Percentiles rank a stretch among this genome's conserved stretches.
These are phyloP conservation scores for Clavelina lepadiformis DNA, from an alignment of 23 tunicate species.

Conservation along the genomic window DNA sequence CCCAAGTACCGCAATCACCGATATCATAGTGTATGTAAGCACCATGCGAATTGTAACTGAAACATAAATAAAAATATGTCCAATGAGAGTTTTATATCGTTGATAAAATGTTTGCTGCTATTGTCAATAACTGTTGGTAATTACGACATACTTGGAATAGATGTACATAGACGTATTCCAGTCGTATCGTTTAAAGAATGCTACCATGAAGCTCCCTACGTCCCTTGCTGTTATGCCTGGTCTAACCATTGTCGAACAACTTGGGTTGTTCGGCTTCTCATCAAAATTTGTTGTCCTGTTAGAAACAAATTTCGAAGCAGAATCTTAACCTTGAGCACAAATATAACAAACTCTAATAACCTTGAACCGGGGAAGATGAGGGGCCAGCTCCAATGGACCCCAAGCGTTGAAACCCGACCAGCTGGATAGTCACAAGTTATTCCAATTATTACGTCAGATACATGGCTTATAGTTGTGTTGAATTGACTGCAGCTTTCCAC, in stretches of 20 bases:
- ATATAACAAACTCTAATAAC: conserved; percentile 11
- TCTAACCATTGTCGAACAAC: conserved; percentile 51
- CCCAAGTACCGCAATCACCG: conserved; percentile 39
- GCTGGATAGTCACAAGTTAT: conserved; percentile 52
- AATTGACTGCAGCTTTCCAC: conserved; percentile 8
- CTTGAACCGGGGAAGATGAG: conserved; percentile 49
- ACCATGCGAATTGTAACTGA: conserved; percentile 60
- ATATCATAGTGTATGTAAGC: conserved; percentile 39
- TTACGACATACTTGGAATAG: conserved; percentile 34
- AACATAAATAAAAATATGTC: neutral
- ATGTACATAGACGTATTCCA: conserved; percentile 61
- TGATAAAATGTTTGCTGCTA: neutral
- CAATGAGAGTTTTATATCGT: neutral
- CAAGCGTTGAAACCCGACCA: conserved; percentile 31
- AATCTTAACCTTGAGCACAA: neutral
- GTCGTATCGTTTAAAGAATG: conserved; percentile 28
- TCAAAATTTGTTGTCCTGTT: conserved; percentile 37
- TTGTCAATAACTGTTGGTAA: neutral
- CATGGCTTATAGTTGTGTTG: neutral
- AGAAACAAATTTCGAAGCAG: neutral
- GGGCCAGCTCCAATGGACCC: conserved; percentile 61
- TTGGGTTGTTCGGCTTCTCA: conserved; percentile 12
- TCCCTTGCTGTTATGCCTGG: conserved; percentile 53
- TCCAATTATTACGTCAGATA: conserved; percentile 29
- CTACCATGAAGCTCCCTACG: conserved; percentile 31